Base-by-base conservation (phyloP, 2,888 invertebrate species). In the Lottia scabra region DNA sequence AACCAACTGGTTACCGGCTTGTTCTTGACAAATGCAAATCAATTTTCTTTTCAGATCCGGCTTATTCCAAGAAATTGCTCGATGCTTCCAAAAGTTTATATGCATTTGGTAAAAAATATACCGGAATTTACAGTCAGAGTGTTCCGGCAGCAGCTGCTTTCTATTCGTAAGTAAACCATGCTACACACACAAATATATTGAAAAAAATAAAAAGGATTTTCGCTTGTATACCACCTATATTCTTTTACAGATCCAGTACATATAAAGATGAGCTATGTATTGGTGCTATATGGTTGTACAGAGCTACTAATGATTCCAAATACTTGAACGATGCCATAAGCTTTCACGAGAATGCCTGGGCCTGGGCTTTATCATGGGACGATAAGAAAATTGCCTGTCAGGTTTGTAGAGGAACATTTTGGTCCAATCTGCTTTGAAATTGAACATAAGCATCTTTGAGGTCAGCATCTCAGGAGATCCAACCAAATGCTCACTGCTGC, bases 361-460 rank as follows among this genome's bases (percentile, higher is more conserved):
- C 75, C 0, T 83, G 83, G 84, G 84, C 81, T 2, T 79, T 80
- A 64, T 82, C 80, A 2, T 87, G 87, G 87, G 85, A 86, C 67
- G 81, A 81, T 63, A 86, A 86, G 71, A 72, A 72, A 23, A 78
- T 81, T n/a, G 81, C 75, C 44, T 67, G 67, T 46, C 71, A 77
- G 77, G 81, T 83, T 64, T 46, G 67, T 4, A 30, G 45, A 10
- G 38, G 38, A 10, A 1, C 38, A 38, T 8, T 10, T 38, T 83
- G 69, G 65, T 38, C 38, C 38, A 38, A 30, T 30, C 30, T 5
- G 30, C 30, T 30, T n/a, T n/a, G n/a, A n/a, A n/a, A n/a, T n/a
- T 30, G 30, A 2, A 30, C 5, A 4, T 30, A 30, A 30, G 5
- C 30, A 30, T 30, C 30, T 30, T 30, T 2, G 30, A n/a, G n/a